These are phyloP conservation scores for Protophormia terraenovae DNA, from an alignment of 2,888 invertebrate genomes.

Conservation along the genomic window DNA sequence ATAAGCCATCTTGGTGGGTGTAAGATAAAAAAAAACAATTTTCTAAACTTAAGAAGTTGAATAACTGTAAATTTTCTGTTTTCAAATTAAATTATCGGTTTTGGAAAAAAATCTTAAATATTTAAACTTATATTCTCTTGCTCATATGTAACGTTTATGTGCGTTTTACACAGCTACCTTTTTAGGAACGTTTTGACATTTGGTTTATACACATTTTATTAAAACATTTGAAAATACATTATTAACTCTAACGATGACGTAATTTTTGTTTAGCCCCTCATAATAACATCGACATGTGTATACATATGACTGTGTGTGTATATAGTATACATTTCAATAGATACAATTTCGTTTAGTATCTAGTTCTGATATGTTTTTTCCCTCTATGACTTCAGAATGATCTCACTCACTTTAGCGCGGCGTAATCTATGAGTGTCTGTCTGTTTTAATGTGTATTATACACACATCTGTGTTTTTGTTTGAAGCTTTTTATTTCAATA, in stretches of 20 bases:
- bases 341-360: neutral
- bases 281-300: neutral
- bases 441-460: neutral
- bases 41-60: no score
- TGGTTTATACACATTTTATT: neutral
- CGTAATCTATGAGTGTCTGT: neutral
- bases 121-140: neutral
- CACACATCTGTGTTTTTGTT: neutral
- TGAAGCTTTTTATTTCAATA: conserved; percentile 16
- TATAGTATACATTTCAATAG: neutral
- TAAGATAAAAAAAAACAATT: no score
- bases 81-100: no score
- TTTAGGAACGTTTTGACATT: neutral
- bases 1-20: no score
- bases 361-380: neutral
- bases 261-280: conserved; percentile 22
- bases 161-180: neutral
- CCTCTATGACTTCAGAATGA: conserved; percentile 31
- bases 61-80: no score
- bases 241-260: conserved; percentile 31
- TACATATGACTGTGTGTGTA: neutral
- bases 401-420: conserved; percentile 23
- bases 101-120: no score
- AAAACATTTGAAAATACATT: neutral
- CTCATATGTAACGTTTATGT: neutral